phyloP scores from a whole-genome alignment of 2,888 invertebrate genomes.

The Nudaria mundana region DNA sequence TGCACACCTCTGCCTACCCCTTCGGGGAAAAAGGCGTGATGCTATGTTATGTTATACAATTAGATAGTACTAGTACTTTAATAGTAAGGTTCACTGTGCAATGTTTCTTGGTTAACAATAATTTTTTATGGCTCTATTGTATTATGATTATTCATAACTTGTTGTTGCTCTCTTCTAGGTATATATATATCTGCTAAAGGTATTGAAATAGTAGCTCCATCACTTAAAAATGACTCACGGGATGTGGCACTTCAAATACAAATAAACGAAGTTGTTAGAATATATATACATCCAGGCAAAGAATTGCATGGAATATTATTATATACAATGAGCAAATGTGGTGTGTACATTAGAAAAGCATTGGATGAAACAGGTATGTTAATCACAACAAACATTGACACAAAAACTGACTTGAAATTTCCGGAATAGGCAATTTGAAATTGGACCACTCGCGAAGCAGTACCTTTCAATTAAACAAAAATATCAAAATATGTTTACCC shows the following conservation, averaged over 20 bases:
- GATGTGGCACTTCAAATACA: slow-evolving; percentile 85
- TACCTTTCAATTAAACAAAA: no score
- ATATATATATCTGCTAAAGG: slow-evolving; percentile 80
- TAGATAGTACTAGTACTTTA: no score
- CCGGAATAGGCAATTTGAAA: no score
- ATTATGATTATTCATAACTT: neutral
- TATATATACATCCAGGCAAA: slow-evolving; percentile 89
- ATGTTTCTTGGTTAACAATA: no score
- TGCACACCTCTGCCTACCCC: no score
- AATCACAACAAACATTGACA: no score
- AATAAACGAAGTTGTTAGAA: slow-evolving; percentile 85
- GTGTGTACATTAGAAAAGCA: slow-evolving; percentile 84
- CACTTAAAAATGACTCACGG: slow-evolving; percentile 75
- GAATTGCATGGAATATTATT: slow-evolving; percentile 90
- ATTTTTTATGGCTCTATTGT: neutral
- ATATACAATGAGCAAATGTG: slow-evolving; percentile 86
- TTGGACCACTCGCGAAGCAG: no score
- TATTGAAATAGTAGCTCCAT: slow-evolving; percentile 82
- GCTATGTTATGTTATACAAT: no score
- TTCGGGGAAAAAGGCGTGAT: no score
- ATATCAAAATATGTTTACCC: no score
- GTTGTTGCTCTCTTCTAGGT: slow-evolving; percentile 54
- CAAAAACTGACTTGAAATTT: no score
- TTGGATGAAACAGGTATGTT: slow-evolving; percentile 78
- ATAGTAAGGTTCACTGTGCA: no score